Conservation (phyloP, 2,797 vertebrate species). For the Danio jaintianensis region DNA sequence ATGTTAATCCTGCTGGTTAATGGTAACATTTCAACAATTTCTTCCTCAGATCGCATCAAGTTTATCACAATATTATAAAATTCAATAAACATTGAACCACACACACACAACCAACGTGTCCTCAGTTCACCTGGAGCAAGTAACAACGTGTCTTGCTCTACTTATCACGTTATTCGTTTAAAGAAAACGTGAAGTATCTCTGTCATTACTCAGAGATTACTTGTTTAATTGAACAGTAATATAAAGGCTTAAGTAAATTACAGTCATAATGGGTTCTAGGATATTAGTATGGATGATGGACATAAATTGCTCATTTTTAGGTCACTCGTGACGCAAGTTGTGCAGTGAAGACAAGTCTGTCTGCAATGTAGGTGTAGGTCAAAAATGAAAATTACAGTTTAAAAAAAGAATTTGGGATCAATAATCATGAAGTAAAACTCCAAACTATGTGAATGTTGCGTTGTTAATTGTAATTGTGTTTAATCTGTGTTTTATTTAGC, state of each 20-base stretch:
- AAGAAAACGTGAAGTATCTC: neutral
- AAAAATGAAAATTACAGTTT: neutral
- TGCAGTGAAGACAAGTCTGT: neutral
- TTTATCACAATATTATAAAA: conserved; percentile 65
- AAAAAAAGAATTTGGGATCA: conserved; percentile 75
- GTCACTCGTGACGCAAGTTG: neutral
- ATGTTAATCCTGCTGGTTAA: conserved; percentile 60
- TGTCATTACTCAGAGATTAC: neutral
- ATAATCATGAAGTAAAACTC: conserved; percentile 83
- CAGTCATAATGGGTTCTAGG: neutral
- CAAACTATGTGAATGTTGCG: conserved; percentile 78
- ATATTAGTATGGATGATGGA: neutral
- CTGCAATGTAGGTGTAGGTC: neutral
- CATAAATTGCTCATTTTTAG: neutral
- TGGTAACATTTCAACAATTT: neutral
- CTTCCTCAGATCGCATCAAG: conserved; percentile 72
- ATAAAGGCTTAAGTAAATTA: conserved; percentile 16
- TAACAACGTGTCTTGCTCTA: conserved; percentile 5
- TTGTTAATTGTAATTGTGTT: conserved; percentile 69
- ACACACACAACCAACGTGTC: conserved; percentile 53
- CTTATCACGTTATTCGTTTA: neutral
- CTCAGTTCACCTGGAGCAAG: conserved; percentile 74
- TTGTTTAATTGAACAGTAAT: neutral
- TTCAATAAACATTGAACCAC: conserved; percentile 76
- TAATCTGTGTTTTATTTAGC: neutral